phyloP scores from a whole-genome alignment of 2,113 vertebrate genomes.

The Anser brachyrhynchus region DNA sequence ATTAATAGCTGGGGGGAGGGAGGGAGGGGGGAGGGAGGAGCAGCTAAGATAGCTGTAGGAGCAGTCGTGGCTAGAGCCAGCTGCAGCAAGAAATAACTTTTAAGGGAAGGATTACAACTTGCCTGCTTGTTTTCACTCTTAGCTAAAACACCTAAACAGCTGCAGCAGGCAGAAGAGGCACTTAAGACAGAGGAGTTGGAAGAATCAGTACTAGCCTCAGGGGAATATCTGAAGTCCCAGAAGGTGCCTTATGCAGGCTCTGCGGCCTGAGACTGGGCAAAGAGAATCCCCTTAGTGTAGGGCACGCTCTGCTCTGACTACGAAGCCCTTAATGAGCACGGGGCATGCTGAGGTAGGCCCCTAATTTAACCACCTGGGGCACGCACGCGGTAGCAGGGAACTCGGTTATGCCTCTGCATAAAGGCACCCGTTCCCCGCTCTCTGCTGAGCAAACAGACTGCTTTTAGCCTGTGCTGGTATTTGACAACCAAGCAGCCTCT shows the following conservation, averaged over 20 bases:
- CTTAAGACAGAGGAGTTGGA: background rate
- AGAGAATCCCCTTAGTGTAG: background rate
- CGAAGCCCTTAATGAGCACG: background rate
- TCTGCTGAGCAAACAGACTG: constrained; percentile 58
- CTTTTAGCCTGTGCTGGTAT: constrained; percentile 20
- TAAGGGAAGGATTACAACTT: background rate
- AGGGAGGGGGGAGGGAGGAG: background rate
- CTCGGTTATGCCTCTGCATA: background rate
- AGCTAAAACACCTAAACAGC: background rate
- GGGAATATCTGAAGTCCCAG: background rate
- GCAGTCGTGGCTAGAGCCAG: background rate
- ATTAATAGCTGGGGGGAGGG: background rate
- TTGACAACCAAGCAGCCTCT: constrained; percentile 52
- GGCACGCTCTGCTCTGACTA: background rate
- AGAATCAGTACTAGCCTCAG: background rate
- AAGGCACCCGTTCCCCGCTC: background rate
- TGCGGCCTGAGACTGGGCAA: background rate
- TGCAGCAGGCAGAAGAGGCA: background rate
- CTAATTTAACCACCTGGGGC: background rate
- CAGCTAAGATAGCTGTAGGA: background rate
- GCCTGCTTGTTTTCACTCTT: background rate
- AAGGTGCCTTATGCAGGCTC: background rate
- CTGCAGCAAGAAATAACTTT: background rate
- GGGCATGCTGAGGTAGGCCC: background rate
- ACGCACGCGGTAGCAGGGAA: rapidly evolving